phyloP scores from a whole-genome alignment of 2,797 vertebrate species.

The Heteromormyrus szaboi region DNA sequence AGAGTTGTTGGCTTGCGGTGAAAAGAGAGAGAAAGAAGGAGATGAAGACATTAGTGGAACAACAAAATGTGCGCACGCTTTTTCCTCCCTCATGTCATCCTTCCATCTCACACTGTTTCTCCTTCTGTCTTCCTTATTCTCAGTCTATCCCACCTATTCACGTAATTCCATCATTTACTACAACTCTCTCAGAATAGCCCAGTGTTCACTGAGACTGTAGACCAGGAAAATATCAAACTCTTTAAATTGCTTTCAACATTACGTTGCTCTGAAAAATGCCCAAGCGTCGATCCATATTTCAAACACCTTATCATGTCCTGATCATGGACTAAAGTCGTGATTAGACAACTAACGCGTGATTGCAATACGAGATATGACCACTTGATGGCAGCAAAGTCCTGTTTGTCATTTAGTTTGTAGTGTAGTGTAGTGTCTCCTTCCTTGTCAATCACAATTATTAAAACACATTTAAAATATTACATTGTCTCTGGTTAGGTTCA shows the following conservation, averaged over 20 bases:
- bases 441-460: neutral
- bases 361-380: neutral
- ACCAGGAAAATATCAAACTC: neutral
- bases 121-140: neutral
- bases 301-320: neutral
- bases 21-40: neutral
- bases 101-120: neutral
- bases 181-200: neutral
- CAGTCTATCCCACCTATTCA: neutral
- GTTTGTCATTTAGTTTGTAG: neutral
- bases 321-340: neutral
- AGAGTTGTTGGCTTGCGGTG: neutral
- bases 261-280: neutral
- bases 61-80: neutral
- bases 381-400: slow-evolving; percentile 9
- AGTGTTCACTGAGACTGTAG: neutral
- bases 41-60: neutral
- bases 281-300: neutral
- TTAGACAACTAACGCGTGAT: neutral
- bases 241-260: neutral
- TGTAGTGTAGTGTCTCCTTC: neutral
- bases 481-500: neutral
- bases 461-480: neutral
- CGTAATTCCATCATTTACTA: neutral
- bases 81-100: neutral